Evolutionary conservation across 2,797 vertebrate species (phyloP), one percentile per base, ranked within the genome.

Genomic region (Sciurus vulgaris): DNA sequence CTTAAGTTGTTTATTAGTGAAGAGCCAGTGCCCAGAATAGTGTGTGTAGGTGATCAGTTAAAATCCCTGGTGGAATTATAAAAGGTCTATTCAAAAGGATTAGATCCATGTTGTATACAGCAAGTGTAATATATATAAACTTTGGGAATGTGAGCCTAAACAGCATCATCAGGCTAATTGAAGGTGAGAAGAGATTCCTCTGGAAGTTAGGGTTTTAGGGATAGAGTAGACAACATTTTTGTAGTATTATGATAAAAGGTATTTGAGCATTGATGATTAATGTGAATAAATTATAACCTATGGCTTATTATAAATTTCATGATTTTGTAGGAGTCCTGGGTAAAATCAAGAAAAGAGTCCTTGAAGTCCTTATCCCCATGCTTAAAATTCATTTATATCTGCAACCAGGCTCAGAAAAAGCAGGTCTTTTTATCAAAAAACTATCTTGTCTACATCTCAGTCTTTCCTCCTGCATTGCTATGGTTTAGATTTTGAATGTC

Each of bases 291-390:
- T 77, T 54, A 41, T 73, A 70, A 74, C 3, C 56, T 91, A 51
- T 38, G 2, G 74, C 56, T 86, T 93, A 74, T 3, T 70, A 56
- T 61, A 47, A 87, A 94, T 81, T 70, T 38, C 47, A 7, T 92
- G 70, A 79, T 89, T 94, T 74, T 73, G 7, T 47, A 41, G 59
- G 74, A n/a, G 3, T 86, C 38, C 44, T 81, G 2, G 11, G 28
- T 63, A 84, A 96, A 90, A 93, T 67, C 30, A 85, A 92, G 72
- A 83, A 86, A 90, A n/a, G 3, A 24, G 8, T 91, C 20, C 22
- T 95, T 92, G 20, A 35, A 63, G 24, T 61, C 15, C 7, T 61
- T 72, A 47, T 3, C 10, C 20, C 15, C 6, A 51, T 65, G n/a
- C 38, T 78, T 61, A 72, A 5, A 61, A 73, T 79, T 69, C 5